phyloP scores from a whole-genome alignment of 2,888 invertebrate species.

The Polyommatus icarus region DNA sequence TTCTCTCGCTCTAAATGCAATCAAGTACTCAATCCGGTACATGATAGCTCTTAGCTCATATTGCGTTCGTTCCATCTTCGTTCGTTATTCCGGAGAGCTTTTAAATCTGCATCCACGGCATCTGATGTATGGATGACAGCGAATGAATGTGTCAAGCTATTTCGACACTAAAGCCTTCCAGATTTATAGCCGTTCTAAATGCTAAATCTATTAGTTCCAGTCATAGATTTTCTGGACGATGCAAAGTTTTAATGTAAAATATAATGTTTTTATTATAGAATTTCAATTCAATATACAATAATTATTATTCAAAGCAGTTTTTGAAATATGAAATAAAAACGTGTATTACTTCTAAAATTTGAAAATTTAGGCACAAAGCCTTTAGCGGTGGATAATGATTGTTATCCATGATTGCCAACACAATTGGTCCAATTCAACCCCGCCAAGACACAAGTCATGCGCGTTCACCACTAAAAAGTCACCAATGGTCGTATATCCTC shows the following conservation, averaged over 20 bases:
- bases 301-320: no score
- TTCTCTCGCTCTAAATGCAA: constrained; percentile 17
- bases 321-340: no score
- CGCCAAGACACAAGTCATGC: no score
- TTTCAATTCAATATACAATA: no score
- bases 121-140: constrained; percentile 27
- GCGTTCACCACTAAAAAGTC: no score
- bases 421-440: no score
- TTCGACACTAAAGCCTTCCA: constrained; percentile 6
- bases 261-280: background rate
- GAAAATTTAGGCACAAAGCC: no score
- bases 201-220: background rate
- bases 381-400: no score
- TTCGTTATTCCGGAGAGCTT: constrained; percentile 33
- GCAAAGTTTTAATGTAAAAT: background rate
- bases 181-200: constrained; percentile 3
- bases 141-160: constrained; percentile 25
- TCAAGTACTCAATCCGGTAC: constrained; percentile 11
- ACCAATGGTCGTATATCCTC: no score
- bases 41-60: constrained; percentile 27
- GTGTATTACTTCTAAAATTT: no score
- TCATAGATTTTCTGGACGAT: background rate
- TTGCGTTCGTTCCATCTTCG: constrained; percentile 27
- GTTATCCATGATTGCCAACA: no score
- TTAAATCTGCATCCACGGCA: constrained; percentile 29